Evolutionary conservation across 2,113 vertebrate genomes (phyloP).

Genomic region (Gymnobelideus leadbeateri): DNA sequence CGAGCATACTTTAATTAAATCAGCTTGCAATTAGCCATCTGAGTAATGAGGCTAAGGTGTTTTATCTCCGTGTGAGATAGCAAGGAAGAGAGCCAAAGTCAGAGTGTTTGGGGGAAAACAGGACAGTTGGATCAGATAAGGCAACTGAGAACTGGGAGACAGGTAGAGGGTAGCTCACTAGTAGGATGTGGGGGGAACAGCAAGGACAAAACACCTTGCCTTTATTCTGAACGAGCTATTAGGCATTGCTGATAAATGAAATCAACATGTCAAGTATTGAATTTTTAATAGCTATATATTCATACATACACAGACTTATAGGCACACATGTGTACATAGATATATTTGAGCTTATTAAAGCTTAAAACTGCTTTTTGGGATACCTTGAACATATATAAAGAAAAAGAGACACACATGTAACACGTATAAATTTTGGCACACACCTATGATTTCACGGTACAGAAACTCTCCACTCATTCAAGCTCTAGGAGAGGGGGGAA

Average conservation of each 20-base stretch:
- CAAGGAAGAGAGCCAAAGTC: constrained; percentile 20
- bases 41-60: constrained; percentile 85
- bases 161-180: constrained; percentile 56
- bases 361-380: neutral
- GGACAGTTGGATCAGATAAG: neutral
- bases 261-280: constrained; percentile 59
- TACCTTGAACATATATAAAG: neutral
- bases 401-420: neutral
- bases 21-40: constrained; percentile 87
- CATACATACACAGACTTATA: neutral
- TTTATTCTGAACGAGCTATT: constrained; percentile 66
- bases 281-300: constrained; percentile 70
- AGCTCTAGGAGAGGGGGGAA: neutral
- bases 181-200: constrained; percentile 43
- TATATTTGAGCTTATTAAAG: constrained; percentile 58
- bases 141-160: constrained; percentile 19
- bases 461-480: neutral
- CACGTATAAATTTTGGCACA: neutral
- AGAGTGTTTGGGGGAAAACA: constrained; percentile 33
- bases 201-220: constrained; percentile 35
- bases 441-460: neutral
- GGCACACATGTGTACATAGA: neutral
- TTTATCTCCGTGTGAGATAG: constrained; percentile 75
- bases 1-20: constrained; percentile 88
- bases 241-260: constrained; percentile 52